phyloP scores from a whole-genome alignment of 2,888 invertebrate species.

The Petrolisthes cinctipes region DNA sequence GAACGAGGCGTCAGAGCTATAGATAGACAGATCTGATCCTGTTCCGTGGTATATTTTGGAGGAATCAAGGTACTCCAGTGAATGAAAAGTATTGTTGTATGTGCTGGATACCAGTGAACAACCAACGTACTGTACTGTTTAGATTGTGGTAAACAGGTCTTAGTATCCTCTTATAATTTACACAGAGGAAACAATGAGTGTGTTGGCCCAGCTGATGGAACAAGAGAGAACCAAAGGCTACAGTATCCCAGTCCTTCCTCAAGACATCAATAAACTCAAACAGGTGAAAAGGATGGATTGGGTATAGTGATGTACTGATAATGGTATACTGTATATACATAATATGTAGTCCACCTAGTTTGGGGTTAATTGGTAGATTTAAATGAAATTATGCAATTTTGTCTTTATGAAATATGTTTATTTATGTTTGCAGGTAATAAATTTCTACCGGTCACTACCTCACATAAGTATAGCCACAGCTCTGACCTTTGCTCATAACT shows the following conservation, averaged over 20 bases:
- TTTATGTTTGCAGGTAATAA: slow-evolving; percentile 21
- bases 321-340: too few relatives aligned
- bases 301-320: too few relatives aligned
- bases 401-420: neutral
- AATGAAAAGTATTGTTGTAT: neutral
- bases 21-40: too few relatives aligned
- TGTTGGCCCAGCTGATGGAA: slow-evolving; percentile 32
- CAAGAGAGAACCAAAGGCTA: slow-evolving; percentile 41
- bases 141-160: neutral
- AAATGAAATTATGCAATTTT: slow-evolving; percentile 1
- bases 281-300: slow-evolving; percentile 17
- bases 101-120: too few relatives aligned
- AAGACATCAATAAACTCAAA: neutral
- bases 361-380: too few relatives aligned
- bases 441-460: slow-evolving; percentile 45
- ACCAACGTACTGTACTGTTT: neutral
- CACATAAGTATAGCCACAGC: slow-evolving; percentile 33
- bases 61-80: too few relatives aligned
- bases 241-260: slow-evolving; percentile 24
- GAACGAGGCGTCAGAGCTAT: too few relatives aligned
- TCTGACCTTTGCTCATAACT: slow-evolving; percentile 22
- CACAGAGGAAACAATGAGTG: slow-evolving; percentile 39
- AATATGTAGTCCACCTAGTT: too few relatives aligned
- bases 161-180: neutral
- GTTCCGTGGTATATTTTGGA: too few relatives aligned